Percentiles rank a stretch among this genome's conserved stretches.
phyloP scores from a whole-genome alignment of 2,113 vertebrate genomes.

The Todiramphus chloris region DNA sequence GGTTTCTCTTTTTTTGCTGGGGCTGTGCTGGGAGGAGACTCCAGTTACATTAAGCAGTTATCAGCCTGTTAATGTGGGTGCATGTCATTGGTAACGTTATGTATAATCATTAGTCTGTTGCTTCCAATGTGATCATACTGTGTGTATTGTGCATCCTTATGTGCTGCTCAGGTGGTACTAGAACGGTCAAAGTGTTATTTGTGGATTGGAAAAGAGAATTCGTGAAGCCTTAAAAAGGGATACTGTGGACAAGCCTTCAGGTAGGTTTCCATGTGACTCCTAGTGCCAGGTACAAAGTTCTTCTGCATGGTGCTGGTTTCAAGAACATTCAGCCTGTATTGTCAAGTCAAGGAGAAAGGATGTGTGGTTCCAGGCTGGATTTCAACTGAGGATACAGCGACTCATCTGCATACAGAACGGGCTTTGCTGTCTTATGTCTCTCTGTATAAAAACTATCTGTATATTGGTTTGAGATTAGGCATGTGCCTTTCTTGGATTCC shows the following conservation, averaged over 20 bases:
- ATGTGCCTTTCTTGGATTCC: not conserved
- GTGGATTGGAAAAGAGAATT: not conserved
- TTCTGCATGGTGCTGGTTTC: not conserved
- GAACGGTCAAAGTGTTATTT: not conserved
- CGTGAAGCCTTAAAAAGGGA: not conserved
- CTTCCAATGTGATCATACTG: not conserved
- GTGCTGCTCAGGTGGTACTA: accelerated
- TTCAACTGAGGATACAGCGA: not conserved
- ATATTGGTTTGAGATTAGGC: not conserved
- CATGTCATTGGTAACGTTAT: not conserved
- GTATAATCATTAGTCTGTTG: accelerated
- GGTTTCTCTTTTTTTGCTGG: not conserved
- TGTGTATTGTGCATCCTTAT: not conserved
- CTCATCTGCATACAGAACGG: not conserved
- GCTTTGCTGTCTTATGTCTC: not conserved
- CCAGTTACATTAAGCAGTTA: not conserved
- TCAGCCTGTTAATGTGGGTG: not conserved
- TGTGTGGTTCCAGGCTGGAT: not conserved
- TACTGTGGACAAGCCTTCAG: not conserved
- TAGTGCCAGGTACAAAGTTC: not conserved
- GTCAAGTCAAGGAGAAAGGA: not conserved
- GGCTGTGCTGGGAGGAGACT: not conserved
- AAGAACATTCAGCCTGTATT: not conserved
- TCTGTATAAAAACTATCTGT: accelerated
- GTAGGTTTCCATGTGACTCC: not conserved